These are phyloP conservation scores for Pampusana beccarii DNA, from an alignment of 2,113 vertebrate species.

Conservation along the genomic window DNA sequence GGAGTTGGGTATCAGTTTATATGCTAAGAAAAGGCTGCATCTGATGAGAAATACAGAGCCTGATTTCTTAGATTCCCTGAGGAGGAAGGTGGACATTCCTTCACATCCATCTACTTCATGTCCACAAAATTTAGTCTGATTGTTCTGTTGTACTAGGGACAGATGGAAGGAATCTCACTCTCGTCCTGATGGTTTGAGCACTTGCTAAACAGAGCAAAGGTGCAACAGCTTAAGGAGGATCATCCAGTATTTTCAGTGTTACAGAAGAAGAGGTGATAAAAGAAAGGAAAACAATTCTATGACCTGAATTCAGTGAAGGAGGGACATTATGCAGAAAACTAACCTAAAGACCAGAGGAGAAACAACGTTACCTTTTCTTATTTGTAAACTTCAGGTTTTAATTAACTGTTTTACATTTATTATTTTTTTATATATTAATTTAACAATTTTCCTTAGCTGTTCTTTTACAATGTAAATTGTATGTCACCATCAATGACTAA, in stretches of 20 bases:
- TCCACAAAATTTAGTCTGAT: not conserved
- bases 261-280: not conserved
- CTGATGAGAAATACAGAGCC: not conserved
- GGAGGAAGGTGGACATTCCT: not conserved
- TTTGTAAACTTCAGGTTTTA: not conserved
- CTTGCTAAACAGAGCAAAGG: not conserved
- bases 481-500: not conserved
- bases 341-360: not conserved
- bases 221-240: not conserved
- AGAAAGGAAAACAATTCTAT: not conserved
- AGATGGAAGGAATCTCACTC: not conserved
- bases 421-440: not conserved
- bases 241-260: not conserved
- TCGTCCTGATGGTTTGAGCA: not conserved
- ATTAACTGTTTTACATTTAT: not conserved
- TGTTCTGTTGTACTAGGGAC: fast-evolving
- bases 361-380: not conserved
- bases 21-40: not conserved
- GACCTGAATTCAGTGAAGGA: not conserved
- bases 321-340: not conserved
- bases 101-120: not conserved
- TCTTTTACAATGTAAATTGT: not conserved
- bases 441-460: not conserved
- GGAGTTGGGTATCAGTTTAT: not conserved
- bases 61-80: not conserved